phyloP scores from a whole-genome alignment of 2,888 invertebrate species.

The Tipula vernalis region DNA sequence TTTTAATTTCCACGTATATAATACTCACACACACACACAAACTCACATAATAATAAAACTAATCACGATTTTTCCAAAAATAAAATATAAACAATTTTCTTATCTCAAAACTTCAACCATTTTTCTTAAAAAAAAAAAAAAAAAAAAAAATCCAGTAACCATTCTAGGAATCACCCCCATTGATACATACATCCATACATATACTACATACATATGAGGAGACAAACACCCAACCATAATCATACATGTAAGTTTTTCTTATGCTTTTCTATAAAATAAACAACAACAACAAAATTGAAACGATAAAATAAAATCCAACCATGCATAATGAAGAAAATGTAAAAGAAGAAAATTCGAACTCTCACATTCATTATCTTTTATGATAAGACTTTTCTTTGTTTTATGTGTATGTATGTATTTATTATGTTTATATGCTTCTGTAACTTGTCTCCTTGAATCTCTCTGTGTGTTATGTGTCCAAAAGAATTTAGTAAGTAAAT shows the following conservation, averaged over 20 bases:
- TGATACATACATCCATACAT: background rate
- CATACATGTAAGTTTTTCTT: background rate
- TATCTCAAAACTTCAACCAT: background rate
- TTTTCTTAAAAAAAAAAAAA: background rate
- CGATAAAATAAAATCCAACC: background rate
- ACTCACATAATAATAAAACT: background rate
- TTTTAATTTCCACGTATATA: background rate
- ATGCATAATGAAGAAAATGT: background rate
- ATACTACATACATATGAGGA: background rate
- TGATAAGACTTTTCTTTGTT: background rate
- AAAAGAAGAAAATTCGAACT: background rate
- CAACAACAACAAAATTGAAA: background rate
- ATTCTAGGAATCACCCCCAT: background rate
- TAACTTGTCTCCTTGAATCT: background rate
- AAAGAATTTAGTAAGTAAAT: background rate
- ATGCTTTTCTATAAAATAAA: background rate
- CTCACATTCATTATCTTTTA: slow-evolving; percentile 4
- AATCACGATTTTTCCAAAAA: background rate
- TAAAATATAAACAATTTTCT: background rate
- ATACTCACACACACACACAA: background rate
- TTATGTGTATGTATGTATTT: background rate
- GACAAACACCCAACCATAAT: background rate
- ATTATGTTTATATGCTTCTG: background rate
- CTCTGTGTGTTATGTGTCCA: background rate
- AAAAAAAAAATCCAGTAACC: background rate